A percentile compares a stretch with the other conserved stretches of the same genome.
phyloP scores from a whole-genome alignment of 37 sponge, comb jelly and placozoan genomes.

The Aplysina aerophoba region DNA sequence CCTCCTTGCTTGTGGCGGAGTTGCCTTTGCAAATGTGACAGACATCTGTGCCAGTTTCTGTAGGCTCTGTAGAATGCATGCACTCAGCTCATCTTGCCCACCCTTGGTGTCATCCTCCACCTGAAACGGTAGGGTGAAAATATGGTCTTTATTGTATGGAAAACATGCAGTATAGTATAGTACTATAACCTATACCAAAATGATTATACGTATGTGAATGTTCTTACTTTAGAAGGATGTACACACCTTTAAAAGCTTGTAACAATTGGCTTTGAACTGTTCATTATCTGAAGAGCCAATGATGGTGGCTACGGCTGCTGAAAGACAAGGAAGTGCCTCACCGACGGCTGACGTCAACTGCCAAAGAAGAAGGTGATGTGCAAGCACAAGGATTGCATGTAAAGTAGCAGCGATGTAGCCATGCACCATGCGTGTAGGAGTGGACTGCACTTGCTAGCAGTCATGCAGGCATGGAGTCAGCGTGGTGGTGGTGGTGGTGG shows the following conservation, averaged over 20 bases:
- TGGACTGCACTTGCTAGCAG: background rate
- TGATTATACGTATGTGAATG: no score
- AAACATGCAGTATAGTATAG: no score
- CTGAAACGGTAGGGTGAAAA: no score
- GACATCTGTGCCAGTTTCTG: no score
- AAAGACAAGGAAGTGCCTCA: background rate
- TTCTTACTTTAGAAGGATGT: background rate
- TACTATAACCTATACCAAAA: no score
- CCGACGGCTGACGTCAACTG: background rate
- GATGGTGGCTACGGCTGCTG: background rate
- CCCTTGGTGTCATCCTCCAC: no score
- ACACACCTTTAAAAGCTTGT: background rate
- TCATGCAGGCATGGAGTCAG: background rate
- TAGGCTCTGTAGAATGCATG: no score
- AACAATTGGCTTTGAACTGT: background rate
- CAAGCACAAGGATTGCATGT: background rate
- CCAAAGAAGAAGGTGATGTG: background rate
- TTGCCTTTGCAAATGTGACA: no score
- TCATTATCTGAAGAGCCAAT: slow-evolving; percentile 4
- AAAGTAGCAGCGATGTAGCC: background rate
- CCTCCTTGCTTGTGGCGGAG: no score
- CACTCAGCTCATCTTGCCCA: no score
- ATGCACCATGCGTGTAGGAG: background rate
- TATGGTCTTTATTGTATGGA: no score
- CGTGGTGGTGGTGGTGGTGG: background rate